Base-by-base conservation (phyloP, 1,140 invertebrate genomes). In the Drosophila bipectinata region DNA sequence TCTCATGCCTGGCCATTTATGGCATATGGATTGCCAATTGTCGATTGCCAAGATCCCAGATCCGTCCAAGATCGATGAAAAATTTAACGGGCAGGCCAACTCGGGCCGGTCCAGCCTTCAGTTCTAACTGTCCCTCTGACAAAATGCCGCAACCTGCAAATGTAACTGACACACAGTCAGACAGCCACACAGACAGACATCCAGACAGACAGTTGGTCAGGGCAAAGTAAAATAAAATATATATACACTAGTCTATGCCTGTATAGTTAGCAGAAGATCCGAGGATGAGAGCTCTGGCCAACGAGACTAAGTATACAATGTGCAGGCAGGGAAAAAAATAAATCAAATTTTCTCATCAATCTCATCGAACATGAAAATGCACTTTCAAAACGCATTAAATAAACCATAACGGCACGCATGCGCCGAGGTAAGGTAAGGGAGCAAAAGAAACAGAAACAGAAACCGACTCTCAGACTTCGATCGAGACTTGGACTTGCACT, bases 341-440 rank as follows among this genome's bases (percentile, higher is more conserved):
- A 90, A 90, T 90, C 85, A 90, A 90, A 90, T 90, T 91, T 90
- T 89, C 89, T 90, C 89, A 91, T 91, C 89, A 91, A 91, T 90
- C 84, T 89, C 83, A 81, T 91, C 84, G 77, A 91, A 91, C 89
- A 91, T 91, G 89, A 85, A 91, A 91, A 90, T 91, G 89, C 89
- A 91, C 89, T 91, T 91, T 91, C 89, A 90, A 90, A 91, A 90
- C 89, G 83, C 83, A 88, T 88, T 88, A 88, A 88, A 88, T 89
- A 88, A 88, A 88, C 83, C 83, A 88, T 88, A 88, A 88, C 83
- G 83, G 83, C 83, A 88, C 83, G 83, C 83, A 88, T 88, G 84
- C 82, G 83, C 64, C 56, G 72, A 39, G 54, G 44, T 66, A 60
- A 60, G 52, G 34, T 66, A 60, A 60, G 52, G 34, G 45, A 67